A percentile compares a stretch with the other conserved stretches of the same genome.
Evolutionary conservation across 2,113 vertebrate species (phyloP).

Genomic region (Zootoca vivipara): DNA sequence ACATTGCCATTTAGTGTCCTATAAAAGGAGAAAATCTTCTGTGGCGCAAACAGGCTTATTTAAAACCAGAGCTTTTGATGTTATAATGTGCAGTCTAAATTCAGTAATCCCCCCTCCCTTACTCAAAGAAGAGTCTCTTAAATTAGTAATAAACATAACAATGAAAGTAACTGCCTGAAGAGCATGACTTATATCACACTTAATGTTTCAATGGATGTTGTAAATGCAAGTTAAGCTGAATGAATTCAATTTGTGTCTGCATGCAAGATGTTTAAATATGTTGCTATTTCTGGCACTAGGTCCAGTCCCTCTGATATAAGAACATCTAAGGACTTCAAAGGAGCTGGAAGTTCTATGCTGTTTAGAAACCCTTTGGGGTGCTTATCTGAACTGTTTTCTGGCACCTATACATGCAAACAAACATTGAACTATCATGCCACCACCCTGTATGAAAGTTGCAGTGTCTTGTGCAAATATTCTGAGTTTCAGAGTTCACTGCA

Average conservation of each 20-base stretch:
- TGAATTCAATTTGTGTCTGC: slow-evolving; percentile 67
- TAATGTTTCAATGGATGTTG: slow-evolving; percentile 66
- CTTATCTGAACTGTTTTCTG: slow-evolving; percentile 82
- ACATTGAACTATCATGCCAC: slow-evolving; percentile 67
- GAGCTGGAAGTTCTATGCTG: slow-evolving; percentile 69
- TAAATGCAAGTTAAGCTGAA: slow-evolving; percentile 62
- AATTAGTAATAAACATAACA: slow-evolving; percentile 75
- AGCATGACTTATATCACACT: slow-evolving; percentile 64
- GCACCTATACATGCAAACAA: slow-evolving; percentile 76
- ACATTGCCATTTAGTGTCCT: slow-evolving; percentile 65
- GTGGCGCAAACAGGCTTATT: slow-evolving; percentile 69
- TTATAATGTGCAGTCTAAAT: slow-evolving; percentile 71
- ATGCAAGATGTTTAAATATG: slow-evolving; percentile 74
- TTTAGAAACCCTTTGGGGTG: slow-evolving; percentile 75
- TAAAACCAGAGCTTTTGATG: slow-evolving; percentile 69
- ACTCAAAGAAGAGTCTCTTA: slow-evolving; percentile 53
- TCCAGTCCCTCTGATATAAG: slow-evolving; percentile 75
- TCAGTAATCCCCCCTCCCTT: slow-evolving; percentile 61
- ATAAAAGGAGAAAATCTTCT: slow-evolving; percentile 63
- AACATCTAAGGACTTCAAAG: slow-evolving; percentile 82
- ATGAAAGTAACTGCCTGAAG: slow-evolving; percentile 69
- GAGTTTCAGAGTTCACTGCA: slow-evolving; percentile 81
- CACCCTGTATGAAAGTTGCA: slow-evolving; percentile 53
- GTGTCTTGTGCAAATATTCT: slow-evolving; percentile 73
- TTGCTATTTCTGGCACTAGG: slow-evolving; percentile 82